Percentiles rank a stretch among this genome's conserved stretches.
phyloP scores from a whole-genome alignment of 2,113 vertebrate species.

The Peromyscus maniculatus region DNA sequence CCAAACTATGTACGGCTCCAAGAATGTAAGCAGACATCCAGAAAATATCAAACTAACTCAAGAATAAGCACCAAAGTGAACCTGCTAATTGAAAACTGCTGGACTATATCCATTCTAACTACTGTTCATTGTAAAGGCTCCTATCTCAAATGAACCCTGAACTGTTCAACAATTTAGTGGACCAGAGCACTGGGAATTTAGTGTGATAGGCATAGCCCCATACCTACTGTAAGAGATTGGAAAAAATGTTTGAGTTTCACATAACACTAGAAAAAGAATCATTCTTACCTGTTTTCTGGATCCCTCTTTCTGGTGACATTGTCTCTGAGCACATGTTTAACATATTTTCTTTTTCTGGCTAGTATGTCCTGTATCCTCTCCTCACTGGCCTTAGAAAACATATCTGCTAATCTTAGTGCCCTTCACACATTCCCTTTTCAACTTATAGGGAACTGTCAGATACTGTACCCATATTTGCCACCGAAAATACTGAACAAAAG shows the following conservation, averaged over 20 bases:
- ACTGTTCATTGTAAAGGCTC: background rate
- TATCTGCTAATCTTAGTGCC: background rate
- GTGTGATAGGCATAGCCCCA: background rate
- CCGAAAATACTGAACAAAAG: too few species aligned
- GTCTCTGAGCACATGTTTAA: background rate
- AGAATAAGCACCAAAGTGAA: background rate
- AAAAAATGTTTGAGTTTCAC: background rate
- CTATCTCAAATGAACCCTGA: background rate
- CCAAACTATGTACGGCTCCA: background rate
- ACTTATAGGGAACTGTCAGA: background rate
- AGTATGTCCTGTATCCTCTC: too few species aligned
- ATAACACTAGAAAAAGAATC: background rate
- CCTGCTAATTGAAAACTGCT: constrained; percentile 19
- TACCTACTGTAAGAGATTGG: background rate
- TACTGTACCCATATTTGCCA: background rate
- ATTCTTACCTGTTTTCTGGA: background rate
- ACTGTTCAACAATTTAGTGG: constrained; percentile 1
- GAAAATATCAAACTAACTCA: constrained; percentile 23
- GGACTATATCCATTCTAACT: background rate
- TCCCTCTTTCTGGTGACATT: background rate
- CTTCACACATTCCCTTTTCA: background rate
- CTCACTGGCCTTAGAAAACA: background rate
- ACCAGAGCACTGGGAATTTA: background rate
- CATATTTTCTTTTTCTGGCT: background rate
- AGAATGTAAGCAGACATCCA: background rate